Base-by-base conservation (phyloP, 2,113 vertebrate species). In the Ranitomeya variabilis region DNA sequence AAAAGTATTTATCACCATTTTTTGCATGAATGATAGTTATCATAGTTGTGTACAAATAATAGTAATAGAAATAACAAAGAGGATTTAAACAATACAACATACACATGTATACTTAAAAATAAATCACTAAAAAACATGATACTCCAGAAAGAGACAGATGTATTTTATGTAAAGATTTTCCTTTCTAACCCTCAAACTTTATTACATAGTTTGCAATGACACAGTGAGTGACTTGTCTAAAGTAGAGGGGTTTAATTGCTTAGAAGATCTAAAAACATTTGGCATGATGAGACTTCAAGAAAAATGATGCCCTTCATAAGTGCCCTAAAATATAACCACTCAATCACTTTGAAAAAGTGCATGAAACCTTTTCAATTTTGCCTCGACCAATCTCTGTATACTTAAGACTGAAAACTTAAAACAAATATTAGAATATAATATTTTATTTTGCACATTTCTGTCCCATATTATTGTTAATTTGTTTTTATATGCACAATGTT, bases 231-330 rank as follows among this genome's bases (percentile, higher is more conserved):
- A 54, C 71, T 79, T 89, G 87, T 84, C 81, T 78, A 84, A 69
- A 57, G 87, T 67, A 89, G 80, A 88, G 55, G 73, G 81, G 87
- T 84, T 84, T 89, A 89, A 89, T 89, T 89, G 87, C 81, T 89
- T 84, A 89, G 81, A 89, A 78, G 84, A 71, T 78, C 57, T 88
- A 80, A 77, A 54, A 81, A 80, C 69, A 45, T 84, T 60, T 84
- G 73, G 67, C 77, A 60, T 84, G 81, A 84, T 84, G 81, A 89
- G 60, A 73, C 81, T 89, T 89, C 87, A 89, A 84, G 73, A 51
- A 77, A 78, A 76, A 78, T 84, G 81, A 84, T 84, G 80, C 81
- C 87, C 81, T 89, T 84, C 87, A 89, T 83, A 89, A 37, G 54
- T 89, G 87, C 57, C 80, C 80, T n/a, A 83, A 80, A 88, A 77